Evolutionary conservation across 2,113 vertebrate genomes (phyloP).

Genomic region (Cyprinodon tularosa): DNA sequence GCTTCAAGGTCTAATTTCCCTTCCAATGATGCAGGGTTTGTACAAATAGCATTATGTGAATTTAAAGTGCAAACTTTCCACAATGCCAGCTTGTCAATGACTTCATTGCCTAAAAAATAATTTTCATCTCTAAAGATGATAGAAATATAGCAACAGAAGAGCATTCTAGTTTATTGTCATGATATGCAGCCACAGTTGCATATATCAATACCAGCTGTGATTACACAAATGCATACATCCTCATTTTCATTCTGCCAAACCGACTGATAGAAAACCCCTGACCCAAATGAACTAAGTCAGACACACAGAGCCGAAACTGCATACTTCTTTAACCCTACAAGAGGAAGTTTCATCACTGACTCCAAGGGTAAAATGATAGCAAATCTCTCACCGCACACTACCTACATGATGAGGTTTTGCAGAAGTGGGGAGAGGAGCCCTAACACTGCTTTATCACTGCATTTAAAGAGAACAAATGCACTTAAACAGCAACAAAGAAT

Average conservation of each 20-base stretch:
- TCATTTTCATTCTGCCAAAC: slow-evolving; percentile 48
- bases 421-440: slow-evolving; percentile 17
- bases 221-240: slow-evolving; percentile 41
- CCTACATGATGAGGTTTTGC: neutral
- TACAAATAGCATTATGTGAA: neutral
- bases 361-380: slow-evolving; percentile 8
- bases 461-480: neutral
- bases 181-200: neutral
- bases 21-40: neutral
- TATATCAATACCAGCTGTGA: neutral
- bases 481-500: neutral
- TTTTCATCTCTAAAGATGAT: neutral
- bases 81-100: neutral
- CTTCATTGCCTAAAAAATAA: neutral
- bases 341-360: slow-evolving; percentile 47
- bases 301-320: slow-evolving; percentile 34
- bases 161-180: slow-evolving; percentile 5
- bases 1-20: neutral
- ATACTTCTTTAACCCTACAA: slow-evolving; percentile 26
- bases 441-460: neutral
- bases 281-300: slow-evolving; percentile 44
- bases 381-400: slow-evolving; percentile 8
- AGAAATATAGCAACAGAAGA: neutral
- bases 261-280: slow-evolving; percentile 26
- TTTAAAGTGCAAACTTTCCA: neutral